Evolutionary conservation across 2,113 vertebrate species (phyloP).

Genomic region (Atractosteus spatula): DNA sequence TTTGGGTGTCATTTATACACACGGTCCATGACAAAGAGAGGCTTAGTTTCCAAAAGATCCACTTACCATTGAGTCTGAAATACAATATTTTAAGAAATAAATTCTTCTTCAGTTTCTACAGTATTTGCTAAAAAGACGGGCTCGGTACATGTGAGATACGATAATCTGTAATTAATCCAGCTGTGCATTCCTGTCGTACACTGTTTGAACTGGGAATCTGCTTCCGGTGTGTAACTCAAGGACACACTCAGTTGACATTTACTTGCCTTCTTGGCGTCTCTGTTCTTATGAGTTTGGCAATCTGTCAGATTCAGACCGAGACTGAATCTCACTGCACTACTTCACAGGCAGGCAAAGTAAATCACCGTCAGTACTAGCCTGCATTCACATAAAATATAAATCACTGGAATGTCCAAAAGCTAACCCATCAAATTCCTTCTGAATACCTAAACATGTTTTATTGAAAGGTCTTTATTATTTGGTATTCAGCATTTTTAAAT

Average conservation of each 20-base stretch:
- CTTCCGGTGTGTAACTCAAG: constrained; percentile 21
- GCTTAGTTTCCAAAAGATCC: constrained; percentile 6
- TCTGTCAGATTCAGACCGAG: constrained; percentile 28
- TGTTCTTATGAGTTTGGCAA: constrained; percentile 18
- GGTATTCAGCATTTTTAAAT: too few species aligned
- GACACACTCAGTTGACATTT: constrained; percentile 17
- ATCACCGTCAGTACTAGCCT: background rate
- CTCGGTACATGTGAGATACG: background rate
- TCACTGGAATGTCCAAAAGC: too few species aligned
- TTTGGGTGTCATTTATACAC: background rate
- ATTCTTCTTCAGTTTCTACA: background rate
- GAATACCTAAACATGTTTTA: too few species aligned
- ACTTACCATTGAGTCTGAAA: background rate
- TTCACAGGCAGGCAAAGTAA: background rate
- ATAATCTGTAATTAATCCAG: background rate
- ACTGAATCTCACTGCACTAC: background rate
- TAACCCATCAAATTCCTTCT: too few species aligned
- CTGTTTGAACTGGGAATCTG: constrained; percentile 18
- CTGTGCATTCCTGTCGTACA: background rate
- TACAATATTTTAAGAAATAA: background rate
- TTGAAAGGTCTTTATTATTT: too few species aligned
- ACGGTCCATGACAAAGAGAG: background rate
- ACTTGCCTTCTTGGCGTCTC: constrained; percentile 1
- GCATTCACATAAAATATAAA: background rate
- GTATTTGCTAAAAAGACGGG: background rate